Percentiles rank a stretch among this genome's conserved stretches.
phyloP scores from a whole-genome alignment of 64 coral and sea anemone genomes.

The Pocillopora verrucosa region DNA sequence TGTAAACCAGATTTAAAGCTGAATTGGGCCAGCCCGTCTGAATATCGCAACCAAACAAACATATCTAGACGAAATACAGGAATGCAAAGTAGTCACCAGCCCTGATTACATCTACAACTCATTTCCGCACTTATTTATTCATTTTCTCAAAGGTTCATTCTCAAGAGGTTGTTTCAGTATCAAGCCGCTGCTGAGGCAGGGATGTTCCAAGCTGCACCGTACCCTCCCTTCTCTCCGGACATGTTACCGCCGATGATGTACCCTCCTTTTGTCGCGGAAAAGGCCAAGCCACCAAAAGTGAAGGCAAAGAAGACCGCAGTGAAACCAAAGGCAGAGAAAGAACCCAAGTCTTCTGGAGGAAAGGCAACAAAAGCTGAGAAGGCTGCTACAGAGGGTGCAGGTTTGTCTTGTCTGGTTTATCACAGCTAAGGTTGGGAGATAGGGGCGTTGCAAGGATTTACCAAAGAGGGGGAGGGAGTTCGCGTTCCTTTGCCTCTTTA shows the following conservation, averaged over 20 bases:
- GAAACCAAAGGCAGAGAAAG: slow-evolving; percentile 36
- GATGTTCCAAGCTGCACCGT: slow-evolving; percentile 29
- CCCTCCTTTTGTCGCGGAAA: slow-evolving; percentile 25
- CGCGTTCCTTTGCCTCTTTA: no score
- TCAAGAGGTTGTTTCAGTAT: slow-evolving; percentile 69
- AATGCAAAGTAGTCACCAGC: no score
- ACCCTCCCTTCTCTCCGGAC: slow-evolving; percentile 10
- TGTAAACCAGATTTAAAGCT: no score
- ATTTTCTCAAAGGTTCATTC: slow-evolving; percentile 42
- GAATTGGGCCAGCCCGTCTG: no score
- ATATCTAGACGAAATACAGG: no score
- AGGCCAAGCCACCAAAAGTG: slow-evolving; percentile 41
- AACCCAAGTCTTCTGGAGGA: not conserved
- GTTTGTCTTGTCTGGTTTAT: not conserved
- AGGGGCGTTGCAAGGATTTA: no score
- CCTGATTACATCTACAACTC: no score
- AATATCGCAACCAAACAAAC: no score
- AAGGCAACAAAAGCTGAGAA: slow-evolving; percentile 16
- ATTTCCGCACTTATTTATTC: no score
- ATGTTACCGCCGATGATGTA: slow-evolving; percentile 5
- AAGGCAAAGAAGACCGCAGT: slow-evolving; percentile 18
- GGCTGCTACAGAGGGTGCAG: not conserved
- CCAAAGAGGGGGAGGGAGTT: no score
- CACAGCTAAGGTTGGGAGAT: no score
- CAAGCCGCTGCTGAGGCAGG: slow-evolving; percentile 66